A percentile compares a stretch with the other conserved stretches of the same genome.
Conservation (phyloP, 2,797 vertebrate genomes). For the Muscicapa striata region DNA sequence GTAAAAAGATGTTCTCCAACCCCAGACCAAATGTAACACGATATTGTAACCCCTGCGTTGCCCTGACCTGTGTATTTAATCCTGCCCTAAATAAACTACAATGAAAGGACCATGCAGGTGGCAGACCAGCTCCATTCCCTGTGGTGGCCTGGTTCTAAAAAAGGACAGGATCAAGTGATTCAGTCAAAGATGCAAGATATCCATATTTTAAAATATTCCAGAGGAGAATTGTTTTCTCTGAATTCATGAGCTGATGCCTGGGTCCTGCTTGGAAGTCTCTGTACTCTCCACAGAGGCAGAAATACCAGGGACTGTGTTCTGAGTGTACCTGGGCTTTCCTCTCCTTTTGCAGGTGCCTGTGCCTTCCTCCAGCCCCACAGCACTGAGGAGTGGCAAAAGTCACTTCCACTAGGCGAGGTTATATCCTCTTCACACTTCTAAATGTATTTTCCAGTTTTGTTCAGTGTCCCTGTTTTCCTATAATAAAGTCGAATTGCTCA, state of each 20-base stretch:
- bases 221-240: background rate
- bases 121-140: background rate
- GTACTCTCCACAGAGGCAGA: background rate
- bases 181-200: background rate
- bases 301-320: background rate
- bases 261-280: background rate
- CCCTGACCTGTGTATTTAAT: background rate
- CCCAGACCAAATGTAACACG: background rate
- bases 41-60: background rate
- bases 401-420: background rate
- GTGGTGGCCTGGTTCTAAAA: background rate
- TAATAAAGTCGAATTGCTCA: constrained; percentile 2
- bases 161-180: background rate
- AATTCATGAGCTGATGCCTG: background rate
- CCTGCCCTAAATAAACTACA: background rate
- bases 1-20: background rate
- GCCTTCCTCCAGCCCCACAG: background rate
- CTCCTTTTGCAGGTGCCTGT: background rate
- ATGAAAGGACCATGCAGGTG: background rate
- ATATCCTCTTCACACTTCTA: background rate
- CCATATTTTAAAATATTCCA: background rate
- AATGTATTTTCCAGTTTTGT: constrained; percentile 1
- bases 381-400: background rate
- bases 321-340: background rate
- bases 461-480: constrained; percentile 5